Evolutionary conservation across 2,113 vertebrate genomes (phyloP), one percentile per base, ranked within the genome.

Genomic region (Siniperca knerii): DNA sequence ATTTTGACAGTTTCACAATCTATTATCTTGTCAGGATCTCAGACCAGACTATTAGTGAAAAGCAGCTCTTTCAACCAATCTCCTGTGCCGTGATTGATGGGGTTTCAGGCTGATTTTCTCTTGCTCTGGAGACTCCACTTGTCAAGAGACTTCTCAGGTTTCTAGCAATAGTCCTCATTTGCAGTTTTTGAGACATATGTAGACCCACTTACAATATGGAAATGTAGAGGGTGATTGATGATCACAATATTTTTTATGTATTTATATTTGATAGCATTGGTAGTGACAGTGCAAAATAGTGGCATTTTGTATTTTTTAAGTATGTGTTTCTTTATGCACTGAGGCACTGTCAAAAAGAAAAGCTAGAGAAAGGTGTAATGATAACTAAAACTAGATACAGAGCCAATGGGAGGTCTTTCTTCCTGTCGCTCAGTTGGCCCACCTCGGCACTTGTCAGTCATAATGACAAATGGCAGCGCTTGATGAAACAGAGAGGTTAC

Each of bases 391-490:
- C 67, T 67, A 60, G 70, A 48, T 73, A 35, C 44, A 42, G 46
- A 29, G 65, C 57, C 50, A 75, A 40, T 29, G 70, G 77, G 72
- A 86, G 79, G 80, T 20, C 78, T 67, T 75, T 74, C 78, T 68
- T 85, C 78, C 73, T 82, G 88, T 89, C 77, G 79, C 66, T 89
- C 73, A 29, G 58, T 82, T 82, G 80, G 89, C 89, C 73, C 37
- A 73, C 74, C 87, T 84, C 44, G n/a, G 85, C 91, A 92, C 81
- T 81, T 93, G 93, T 94, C 94, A 95, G 83, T 95, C 95, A 93
- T 77, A 40, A 92, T 94, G 94, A 95, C 91, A 92, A 95, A 95
- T 90, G 86, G 83, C 76, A 83, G 77, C 9, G 46, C 75, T 85
- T 92, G 90, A 93, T 93, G 91, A 93, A 93, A 93, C 91, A 72